Conservation (phyloP, 2,888 invertebrate genomes). For the Malthinus seriepunctatus region DNA sequence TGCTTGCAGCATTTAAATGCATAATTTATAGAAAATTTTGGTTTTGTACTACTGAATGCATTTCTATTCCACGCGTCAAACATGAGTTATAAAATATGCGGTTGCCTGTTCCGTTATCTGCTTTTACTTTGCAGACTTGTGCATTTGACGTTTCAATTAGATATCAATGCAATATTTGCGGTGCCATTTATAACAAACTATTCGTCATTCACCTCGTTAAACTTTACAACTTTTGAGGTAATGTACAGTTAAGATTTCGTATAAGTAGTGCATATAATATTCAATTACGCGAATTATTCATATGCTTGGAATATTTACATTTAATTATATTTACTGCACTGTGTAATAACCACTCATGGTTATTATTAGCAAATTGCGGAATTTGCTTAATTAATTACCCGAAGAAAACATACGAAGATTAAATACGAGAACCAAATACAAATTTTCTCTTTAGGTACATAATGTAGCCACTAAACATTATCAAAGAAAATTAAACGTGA, state of each 20-base stretch:
- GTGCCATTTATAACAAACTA: slow-evolving; percentile 22
- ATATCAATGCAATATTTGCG: slow-evolving; percentile 25
- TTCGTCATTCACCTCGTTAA: slow-evolving; percentile 19
- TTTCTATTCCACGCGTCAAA: slow-evolving; percentile 19
- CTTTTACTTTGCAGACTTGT: slow-evolving; percentile 15
- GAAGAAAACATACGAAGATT: no score
- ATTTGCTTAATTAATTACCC: no score
- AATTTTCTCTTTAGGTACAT: no score
- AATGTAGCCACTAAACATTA: no score
- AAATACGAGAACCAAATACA: no score
- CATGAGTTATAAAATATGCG: slow-evolving; percentile 15
- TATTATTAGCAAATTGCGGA: no score
- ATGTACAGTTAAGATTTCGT: slow-evolving; percentile 4
- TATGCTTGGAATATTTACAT: no score
- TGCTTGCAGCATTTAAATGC: slow-evolving; percentile 4
- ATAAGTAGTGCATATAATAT: background rate
- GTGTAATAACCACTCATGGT: no score
- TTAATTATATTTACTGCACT: no score
- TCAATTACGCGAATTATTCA: no score
- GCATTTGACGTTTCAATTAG: slow-evolving; percentile 27
- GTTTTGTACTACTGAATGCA: slow-evolving; percentile 6
- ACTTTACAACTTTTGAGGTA: slow-evolving; percentile 12
- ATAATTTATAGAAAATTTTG: slow-evolving; percentile 13
- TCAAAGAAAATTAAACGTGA: no score
- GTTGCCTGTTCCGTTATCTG: slow-evolving; percentile 12